Conservation (phyloP, 1,140 invertebrate species). For the Diprion similis region DNA sequence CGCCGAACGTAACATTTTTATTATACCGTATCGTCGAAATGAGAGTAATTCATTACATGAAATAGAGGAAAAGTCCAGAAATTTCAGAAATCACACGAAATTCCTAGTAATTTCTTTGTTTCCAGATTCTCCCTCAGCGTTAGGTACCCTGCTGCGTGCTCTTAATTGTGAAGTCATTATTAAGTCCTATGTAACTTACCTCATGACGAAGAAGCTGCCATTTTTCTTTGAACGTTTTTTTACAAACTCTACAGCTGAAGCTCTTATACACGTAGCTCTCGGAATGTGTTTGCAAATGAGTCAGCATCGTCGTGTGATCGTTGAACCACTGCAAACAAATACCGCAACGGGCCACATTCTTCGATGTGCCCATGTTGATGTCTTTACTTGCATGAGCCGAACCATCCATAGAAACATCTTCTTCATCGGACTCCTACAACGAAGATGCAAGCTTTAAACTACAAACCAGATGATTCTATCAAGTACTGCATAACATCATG, state of each 20-base stretch:
- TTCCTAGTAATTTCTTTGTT: no score
- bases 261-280: constrained; percentile 39
- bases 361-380: constrained; percentile 29
- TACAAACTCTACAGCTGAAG: constrained; percentile 42
- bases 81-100: no score
- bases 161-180: no score
- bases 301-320: constrained; percentile 48
- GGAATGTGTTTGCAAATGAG: constrained; percentile 47
- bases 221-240: constrained; percentile 50
- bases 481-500: neutral
- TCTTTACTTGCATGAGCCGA: constrained; percentile 28
- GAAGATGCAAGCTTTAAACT: neutral
- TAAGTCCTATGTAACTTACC: constrained; percentile 22
- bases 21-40: no score
- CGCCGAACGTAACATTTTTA: no score
- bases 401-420: constrained; percentile 28
- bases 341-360: constrained; percentile 46
- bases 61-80: no score
- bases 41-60: no score
- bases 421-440: constrained; percentile 37
- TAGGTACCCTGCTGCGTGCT: no score
- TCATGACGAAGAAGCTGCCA: constrained; percentile 49
- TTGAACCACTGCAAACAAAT: constrained; percentile 47
- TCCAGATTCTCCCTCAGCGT: no score
- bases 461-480: neutral